Base-by-base conservation (phyloP, 2,113 vertebrate genomes). In the Ciconia stormi region DNA sequence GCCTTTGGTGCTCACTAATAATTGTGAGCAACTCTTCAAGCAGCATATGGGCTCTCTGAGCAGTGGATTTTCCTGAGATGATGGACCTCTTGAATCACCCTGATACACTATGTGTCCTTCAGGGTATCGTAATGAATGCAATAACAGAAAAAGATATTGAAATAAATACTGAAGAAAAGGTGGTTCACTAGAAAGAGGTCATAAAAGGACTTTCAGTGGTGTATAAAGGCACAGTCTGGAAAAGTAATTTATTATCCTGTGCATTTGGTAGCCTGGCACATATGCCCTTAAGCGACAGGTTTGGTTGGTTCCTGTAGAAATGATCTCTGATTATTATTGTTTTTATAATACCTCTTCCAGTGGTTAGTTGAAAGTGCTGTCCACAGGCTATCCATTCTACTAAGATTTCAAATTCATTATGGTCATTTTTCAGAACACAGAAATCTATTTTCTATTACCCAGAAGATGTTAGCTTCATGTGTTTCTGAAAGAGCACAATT, bases 391-490 rank as follows among this genome's bases (percentile, higher is more conserved):
- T 89, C 87, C 47, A 42, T 84, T 92, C 76, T 74, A 55, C 86
- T 93, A 84, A 63, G 87, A 81, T 81, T 95, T 94, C 80, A 81
- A 74, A 92, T 94, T 97, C 77, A 89, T 96, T 96, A 94, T 42
- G n/a, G 69, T 50, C 80, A 74, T 89, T 96, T 96, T 95, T 89
- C 63, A 87, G 93, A 94, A 78, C n/a, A 73, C 81, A 55, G 91
- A 92, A 91, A 92, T 95, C 91, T 46, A 95, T 97, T 95, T 95
- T 84, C 89, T 89, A 30, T 95, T 95, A 86, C 89, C 67, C 76
- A 83, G 67, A 89, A 94, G 46, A 81, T 67, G 67, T 91, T 87
- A 71, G 76, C 55, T 91, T 91, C 63, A 13, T 40, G 77, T 36
- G 44, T 84, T 94, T 95, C 93, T 95, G 72, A 94, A 94, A 87